Conservation (phyloP, 1,140 invertebrate species). For the Drosophila athabasca region DNA sequence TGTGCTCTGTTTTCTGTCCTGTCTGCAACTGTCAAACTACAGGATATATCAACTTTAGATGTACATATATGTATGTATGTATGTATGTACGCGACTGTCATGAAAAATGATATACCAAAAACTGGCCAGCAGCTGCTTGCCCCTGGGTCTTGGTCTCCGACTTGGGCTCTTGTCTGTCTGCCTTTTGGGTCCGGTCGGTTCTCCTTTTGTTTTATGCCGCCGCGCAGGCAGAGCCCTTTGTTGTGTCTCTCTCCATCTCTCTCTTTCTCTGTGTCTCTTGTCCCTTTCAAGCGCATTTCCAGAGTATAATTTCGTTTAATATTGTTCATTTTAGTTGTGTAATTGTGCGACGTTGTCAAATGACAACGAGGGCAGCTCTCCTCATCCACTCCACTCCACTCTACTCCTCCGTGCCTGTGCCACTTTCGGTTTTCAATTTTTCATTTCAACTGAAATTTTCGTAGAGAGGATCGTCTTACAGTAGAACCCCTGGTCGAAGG, state of each 20-base stretch:
- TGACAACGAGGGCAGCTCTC: conserved; percentile 40
- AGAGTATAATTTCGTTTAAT: conserved; percentile 80
- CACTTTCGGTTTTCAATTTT: conserved; percentile 74
- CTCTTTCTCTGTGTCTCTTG: conserved; percentile 17
- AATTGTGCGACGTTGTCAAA: conserved; percentile 70
- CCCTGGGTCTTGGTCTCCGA: conserved; percentile 41
- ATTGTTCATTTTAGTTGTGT: conserved; percentile 81
- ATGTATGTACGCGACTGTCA: conserved; percentile 57
- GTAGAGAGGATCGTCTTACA: conserved; percentile 70
- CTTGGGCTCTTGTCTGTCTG: conserved; percentile 43
- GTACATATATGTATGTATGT: conserved; percentile 36
- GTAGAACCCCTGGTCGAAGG: conserved; percentile 25
- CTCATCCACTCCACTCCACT: not conserved
- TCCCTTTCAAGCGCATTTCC: conserved; percentile 7
- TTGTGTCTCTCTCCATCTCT: conserved; percentile 45
- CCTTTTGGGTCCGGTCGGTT: conserved; percentile 57
- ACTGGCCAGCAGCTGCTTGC: conserved; percentile 62
- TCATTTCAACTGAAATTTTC: conserved; percentile 56
- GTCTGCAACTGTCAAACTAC: conserved; percentile 65
- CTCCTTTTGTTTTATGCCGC: conserved; percentile 78
- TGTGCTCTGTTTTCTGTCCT: conserved; percentile 61
- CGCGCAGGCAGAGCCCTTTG: conserved; percentile 55
- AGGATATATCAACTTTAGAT: conserved; percentile 40
- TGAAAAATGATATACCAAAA: conserved; percentile 79
- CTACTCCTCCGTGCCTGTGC: conserved; percentile 17